Conservation (phyloP, 2,888 invertebrate species). For the Zele albiditarsus region DNA sequence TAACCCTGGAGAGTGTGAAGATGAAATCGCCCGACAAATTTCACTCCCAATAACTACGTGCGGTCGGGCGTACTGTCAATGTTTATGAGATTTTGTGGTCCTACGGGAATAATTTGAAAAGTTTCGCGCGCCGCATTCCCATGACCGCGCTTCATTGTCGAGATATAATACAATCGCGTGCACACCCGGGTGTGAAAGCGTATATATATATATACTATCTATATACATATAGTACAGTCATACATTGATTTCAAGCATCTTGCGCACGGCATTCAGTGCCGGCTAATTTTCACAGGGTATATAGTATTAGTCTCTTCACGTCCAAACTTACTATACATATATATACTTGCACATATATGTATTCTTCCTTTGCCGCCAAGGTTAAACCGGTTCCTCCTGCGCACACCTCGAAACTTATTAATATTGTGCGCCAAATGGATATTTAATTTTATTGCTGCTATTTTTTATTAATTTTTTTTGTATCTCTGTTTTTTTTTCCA, state of each 20-base stretch:
- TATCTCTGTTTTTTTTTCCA: neutral
- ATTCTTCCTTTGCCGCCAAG: constrained; percentile 40
- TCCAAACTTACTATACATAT: neutral
- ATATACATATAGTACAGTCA: neutral
- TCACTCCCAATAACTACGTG: constrained; percentile 65
- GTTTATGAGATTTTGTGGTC: constrained; percentile 68
- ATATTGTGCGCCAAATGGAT: constrained; percentile 47
- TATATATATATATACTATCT: neutral
- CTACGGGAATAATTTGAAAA: constrained; percentile 62
- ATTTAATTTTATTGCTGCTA: constrained; percentile 45
- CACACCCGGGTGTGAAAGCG: constrained; percentile 46
- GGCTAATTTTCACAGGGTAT: neutral
- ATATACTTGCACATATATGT: constrained; percentile 1
- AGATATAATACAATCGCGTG: constrained; percentile 50
- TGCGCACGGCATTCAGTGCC: neutral
- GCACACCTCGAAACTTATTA: constrained; percentile 46
- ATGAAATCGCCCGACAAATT: constrained; percentile 61
- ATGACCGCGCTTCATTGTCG: constrained; percentile 47
- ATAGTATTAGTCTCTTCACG: neutral
- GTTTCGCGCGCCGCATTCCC: constrained; percentile 54
- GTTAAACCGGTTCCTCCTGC: constrained; percentile 48
- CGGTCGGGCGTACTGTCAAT: constrained; percentile 66
- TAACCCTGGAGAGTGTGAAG: constrained; percentile 47
- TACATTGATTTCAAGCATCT: constrained; percentile 25
- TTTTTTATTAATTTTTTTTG: constrained; percentile 25